Base-by-base conservation (phyloP, 1,140 invertebrate genomes). In the Idris sp. region DNA sequence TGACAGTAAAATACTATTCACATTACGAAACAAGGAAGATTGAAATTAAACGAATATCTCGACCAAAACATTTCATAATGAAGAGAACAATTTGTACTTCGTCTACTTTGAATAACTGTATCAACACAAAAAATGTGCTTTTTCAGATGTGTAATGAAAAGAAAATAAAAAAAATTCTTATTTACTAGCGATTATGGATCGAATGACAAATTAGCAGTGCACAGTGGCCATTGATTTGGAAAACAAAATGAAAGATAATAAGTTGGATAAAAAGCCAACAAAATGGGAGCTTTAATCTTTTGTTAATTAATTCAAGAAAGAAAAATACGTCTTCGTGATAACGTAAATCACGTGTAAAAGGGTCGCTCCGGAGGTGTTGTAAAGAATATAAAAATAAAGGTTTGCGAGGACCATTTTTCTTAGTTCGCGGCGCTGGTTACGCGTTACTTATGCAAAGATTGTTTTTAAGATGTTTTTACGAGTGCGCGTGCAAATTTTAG, bases 371-470 rank as follows among this genome's bases (percentile, higher is more conserved):
- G n/a, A n/a, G n/a, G 31, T 11, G 19, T 54, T 48, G 61, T 51
- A 41, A 56, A 46, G 49, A 62, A 67, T 61, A 68, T 67, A 74
- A 59, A 74, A 74, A 51, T 64, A 65, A 59, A 71, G 33, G 48
- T 11, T 26, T 13, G 9, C 4, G 68, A 48, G 18, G 30, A 36
- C 46, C 41, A 71, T 71, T 76, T 64, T 76, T 72, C 74, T 76
- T 72, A 13, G 14, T 25, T 11, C 43, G 51, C 46, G 54, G 53
- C 65, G 54, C 46, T 56, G 53, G 51, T 59, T 73, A 65, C 61
- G 53, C 46, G 61, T 67, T 65, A 74, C 61, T 74, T 74, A 74
- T 73, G 69, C 69, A 74, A 72, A 74, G 67, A 74, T 68, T 73
- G 74, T 68, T 78, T 76, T 74, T 68, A 15, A 44, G 49, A 67